phyloP scores from a whole-genome alignment of 2,888 invertebrate species.

The Sarcophaga subvicina region DNA sequence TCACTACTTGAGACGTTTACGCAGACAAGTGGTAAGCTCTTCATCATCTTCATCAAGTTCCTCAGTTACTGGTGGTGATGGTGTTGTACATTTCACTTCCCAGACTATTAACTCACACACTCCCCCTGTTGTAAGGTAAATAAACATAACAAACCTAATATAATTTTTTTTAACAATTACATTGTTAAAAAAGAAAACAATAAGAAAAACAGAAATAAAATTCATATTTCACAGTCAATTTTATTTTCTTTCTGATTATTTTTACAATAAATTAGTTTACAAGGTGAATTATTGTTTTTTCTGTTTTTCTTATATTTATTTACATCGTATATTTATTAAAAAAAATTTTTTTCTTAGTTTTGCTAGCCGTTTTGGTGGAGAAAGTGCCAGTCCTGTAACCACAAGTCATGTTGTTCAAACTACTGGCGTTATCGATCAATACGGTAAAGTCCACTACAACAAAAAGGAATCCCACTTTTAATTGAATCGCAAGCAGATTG shows the following conservation, averaged over 20 bases:
- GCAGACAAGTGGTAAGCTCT: constrained; percentile 71
- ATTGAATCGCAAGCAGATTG: constrained; percentile 6
- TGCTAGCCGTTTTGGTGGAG: constrained; percentile 67
- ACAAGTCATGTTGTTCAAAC: constrained; percentile 69
- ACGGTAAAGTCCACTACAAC: constrained; percentile 65
- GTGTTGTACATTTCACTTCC: constrained; percentile 69
- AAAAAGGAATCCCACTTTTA: constrained; percentile 58
- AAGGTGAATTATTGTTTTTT: constrained; percentile 10
- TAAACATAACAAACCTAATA: constrained; percentile 36
- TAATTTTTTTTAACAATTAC: background rate
- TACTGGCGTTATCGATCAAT: constrained; percentile 65
- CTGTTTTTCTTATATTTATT: background rate
- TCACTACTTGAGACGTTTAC: constrained; percentile 75
- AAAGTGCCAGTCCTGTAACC: background rate
- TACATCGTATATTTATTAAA: background rate
- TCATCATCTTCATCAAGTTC: constrained; percentile 74
- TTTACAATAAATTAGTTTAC: background rate
- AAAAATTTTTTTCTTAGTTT: constrained; percentile 54
- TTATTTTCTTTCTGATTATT: background rate
- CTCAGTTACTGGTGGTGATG: constrained; percentile 69
- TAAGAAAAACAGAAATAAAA: too few species aligned
- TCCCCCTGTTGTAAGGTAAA: constrained; percentile 45
- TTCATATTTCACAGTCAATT: too few species aligned
- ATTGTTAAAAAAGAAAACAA: background rate
- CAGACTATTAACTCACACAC: constrained; percentile 66